phyloP scores from a whole-genome alignment of 2,888 invertebrate species.

The Trachelus stipa region DNA sequence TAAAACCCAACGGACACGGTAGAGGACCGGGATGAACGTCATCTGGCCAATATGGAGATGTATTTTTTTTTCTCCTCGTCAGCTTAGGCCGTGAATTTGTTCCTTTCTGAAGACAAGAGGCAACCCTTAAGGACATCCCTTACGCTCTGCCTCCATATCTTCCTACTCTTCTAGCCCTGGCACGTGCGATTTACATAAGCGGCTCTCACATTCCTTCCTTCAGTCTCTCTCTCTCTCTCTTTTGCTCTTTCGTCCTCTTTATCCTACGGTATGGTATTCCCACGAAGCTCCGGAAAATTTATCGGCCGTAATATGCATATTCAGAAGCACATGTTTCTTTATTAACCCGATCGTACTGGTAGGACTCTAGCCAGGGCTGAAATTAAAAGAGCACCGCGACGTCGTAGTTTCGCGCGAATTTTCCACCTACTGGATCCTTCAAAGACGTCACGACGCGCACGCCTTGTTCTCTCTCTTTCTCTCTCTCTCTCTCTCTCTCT shows the following conservation, averaged over 20 bases:
- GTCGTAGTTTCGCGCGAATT: background rate
- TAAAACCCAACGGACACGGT: background rate
- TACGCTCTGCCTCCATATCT: constrained; percentile 1
- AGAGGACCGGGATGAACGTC: background rate
- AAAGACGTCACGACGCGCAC: background rate
- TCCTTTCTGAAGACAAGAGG: background rate
- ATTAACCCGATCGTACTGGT: constrained; percentile 7
- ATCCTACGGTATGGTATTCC: background rate
- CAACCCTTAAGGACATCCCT: background rate
- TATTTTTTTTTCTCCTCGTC: background rate
- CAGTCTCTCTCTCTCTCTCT: background rate
- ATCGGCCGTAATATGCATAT: constrained; percentile 17
- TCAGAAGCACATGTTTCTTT: constrained; percentile 19
- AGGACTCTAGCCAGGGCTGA: background rate
- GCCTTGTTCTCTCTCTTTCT: background rate
- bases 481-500: too few relatives aligned
- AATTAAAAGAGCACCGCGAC: background rate
- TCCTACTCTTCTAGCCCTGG: constrained; percentile 9
- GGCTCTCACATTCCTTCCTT: background rate
- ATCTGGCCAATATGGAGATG: background rate
- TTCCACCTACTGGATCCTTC: background rate
- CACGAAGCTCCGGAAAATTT: constrained; percentile 8
- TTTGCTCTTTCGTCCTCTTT: background rate
- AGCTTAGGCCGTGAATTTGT: background rate
- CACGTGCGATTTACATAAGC: constrained; percentile 17